These are phyloP conservation scores for Acinonyx jubatus DNA, from an alignment of 2,113 vertebrate species.

Conservation along the genomic window DNA sequence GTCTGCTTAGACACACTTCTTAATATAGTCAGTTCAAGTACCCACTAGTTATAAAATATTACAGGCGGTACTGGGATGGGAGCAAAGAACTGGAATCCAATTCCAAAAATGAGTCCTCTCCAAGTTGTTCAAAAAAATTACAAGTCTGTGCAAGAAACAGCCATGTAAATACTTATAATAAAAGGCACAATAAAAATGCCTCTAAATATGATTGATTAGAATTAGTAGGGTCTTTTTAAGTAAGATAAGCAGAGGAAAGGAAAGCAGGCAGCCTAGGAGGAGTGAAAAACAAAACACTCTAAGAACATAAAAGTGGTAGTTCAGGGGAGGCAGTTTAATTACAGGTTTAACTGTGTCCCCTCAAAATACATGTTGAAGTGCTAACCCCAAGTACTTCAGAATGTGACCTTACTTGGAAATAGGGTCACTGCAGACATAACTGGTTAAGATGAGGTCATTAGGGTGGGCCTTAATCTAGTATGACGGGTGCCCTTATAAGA, in stretches of 20 bases:
- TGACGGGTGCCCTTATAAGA: background rate
- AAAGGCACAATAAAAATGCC: background rate
- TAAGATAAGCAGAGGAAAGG: background rate
- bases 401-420: background rate
- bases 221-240: background rate
- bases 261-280: background rate
- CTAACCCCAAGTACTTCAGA: background rate
- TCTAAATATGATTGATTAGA: background rate
- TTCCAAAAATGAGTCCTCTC: background rate
- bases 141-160: background rate
- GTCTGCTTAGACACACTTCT: background rate
- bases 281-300: background rate
- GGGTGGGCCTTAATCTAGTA: background rate
- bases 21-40: background rate
- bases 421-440: background rate
- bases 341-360: background rate
- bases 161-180: background rate
- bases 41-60: background rate
- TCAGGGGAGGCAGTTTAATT: accelerated
- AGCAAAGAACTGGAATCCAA: background rate
- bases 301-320: background rate
- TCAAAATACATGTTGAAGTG: background rate
- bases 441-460: background rate
- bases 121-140: background rate
- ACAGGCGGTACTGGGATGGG: background rate